phyloP scores from a whole-genome alignment of 2,113 vertebrate genomes.

The Phocoena sinus region DNA sequence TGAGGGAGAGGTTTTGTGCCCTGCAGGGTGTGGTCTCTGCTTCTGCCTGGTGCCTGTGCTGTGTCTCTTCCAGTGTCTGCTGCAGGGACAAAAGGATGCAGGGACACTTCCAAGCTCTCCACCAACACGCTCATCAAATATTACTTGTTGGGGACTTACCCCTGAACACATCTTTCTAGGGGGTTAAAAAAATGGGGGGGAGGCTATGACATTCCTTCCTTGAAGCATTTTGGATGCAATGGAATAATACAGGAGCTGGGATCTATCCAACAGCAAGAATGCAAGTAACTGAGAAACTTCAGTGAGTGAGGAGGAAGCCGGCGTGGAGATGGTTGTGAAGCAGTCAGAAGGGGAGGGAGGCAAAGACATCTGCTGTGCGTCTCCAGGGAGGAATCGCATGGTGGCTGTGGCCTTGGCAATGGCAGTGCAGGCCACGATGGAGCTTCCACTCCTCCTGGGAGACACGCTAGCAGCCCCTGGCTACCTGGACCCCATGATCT shows the following conservation, averaged over 20 bases:
- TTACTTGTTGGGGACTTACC: not conserved
- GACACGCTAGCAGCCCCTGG: not conserved
- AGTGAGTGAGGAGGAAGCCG: not conserved
- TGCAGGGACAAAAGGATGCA: not conserved
- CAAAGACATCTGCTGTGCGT: accelerated
- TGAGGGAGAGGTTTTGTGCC: not conserved
- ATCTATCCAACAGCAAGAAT: not conserved
- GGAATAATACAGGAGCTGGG: not conserved
- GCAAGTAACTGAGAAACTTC: not conserved
- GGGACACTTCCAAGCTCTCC: not conserved
- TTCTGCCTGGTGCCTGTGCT: not conserved
- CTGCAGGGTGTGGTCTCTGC: accelerated
- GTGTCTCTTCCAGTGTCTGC: not conserved
- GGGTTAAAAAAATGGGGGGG: not conserved
- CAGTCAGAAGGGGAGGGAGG: accelerated
- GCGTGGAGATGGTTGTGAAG: accelerated
- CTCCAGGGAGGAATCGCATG: accelerated
- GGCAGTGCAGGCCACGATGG: not conserved
- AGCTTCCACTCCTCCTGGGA: not conserved
- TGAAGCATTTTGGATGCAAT: not conserved
- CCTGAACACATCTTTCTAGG: not conserved
- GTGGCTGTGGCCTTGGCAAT: not conserved
- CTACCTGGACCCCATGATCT: not conserved
- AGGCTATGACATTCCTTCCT: not conserved
- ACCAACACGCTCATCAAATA: not conserved